phyloP scores from a whole-genome alignment of 2,113 vertebrate species.

The Bubo bubo region DNA sequence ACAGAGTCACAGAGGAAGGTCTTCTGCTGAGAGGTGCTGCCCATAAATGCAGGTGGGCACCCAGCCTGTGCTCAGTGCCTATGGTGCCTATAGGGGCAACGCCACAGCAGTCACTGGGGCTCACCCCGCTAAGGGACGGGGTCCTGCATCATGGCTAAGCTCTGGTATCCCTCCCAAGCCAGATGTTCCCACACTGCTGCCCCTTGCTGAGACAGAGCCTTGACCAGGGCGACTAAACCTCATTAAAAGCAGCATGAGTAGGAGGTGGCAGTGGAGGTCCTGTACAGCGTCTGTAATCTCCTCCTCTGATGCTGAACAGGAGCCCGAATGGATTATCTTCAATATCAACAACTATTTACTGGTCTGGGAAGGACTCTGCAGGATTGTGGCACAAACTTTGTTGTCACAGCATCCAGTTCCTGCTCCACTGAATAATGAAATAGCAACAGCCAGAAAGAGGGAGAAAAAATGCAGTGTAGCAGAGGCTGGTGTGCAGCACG shows the following conservation, averaged over 20 bases:
- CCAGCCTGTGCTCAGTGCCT: background rate
- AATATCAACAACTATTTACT: slow-evolving; percentile 24
- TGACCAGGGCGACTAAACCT: background rate
- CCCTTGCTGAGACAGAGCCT: background rate
- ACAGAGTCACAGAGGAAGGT: background rate
- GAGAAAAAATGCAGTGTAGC: background rate
- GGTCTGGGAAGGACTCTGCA: background rate
- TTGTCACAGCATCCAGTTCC: background rate
- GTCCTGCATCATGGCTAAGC: background rate
- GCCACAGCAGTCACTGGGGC: background rate
- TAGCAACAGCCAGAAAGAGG: background rate
- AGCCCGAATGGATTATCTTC: background rate
- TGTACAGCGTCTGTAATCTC: background rate
- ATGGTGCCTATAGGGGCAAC: background rate
- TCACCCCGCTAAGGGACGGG: background rate
- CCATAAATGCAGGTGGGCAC: background rate
- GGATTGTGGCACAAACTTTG: background rate
- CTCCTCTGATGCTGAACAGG: background rate
- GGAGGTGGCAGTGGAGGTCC: background rate
- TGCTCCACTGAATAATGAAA: background rate
- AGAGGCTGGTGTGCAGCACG: background rate
- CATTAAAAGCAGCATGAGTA: slow-evolving; percentile 38
- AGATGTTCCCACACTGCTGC: background rate
- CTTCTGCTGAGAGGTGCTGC: background rate
- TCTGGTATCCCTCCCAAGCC: background rate